Percentiles rank a stretch among this genome's conserved stretches.
These are phyloP conservation scores for Discoglossus pictus DNA, from an alignment of 2,797 vertebrate species.

Conservation along the genomic window DNA sequence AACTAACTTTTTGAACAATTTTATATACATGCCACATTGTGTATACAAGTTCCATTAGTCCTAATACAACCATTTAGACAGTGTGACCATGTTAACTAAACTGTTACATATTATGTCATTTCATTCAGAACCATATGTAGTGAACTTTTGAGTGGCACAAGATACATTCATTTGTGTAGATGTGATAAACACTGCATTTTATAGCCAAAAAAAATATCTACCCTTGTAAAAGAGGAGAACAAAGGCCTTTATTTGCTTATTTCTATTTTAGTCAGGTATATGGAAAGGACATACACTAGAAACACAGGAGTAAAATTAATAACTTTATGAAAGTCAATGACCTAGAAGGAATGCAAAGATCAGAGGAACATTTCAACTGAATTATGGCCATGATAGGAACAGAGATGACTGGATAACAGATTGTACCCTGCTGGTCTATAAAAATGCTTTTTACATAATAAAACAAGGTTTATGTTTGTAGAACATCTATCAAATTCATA, in stretches of 20 bases:
- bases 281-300: neutral
- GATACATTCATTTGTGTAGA: too few relatives aligned
- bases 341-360: conserved; percentile 7
- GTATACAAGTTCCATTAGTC: too few relatives aligned
- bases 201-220: too few relatives aligned
- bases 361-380: neutral
- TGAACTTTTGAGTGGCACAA: too few relatives aligned
- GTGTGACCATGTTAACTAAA: too few relatives aligned
- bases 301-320: neutral
- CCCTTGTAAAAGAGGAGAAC: too few relatives aligned
- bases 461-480: conserved; percentile 5
- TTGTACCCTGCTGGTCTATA: conserved; percentile 26
- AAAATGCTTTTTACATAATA: conserved; percentile 25
- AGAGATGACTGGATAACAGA: conserved; percentile 7
- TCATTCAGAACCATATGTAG: too few relatives aligned
- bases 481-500: conserved; percentile 15
- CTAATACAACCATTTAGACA: too few relatives aligned
- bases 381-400: conserved; percentile 11
- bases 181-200: too few relatives aligned
- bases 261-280: neutral
- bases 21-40: too few relatives aligned
- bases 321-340: conserved; percentile 21
- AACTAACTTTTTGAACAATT: too few relatives aligned
- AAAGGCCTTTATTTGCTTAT: neutral
- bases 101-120: too few relatives aligned